Percentiles rank a stretch among this genome's conserved stretches.
Evolutionary conservation across 2,113 vertebrate genomes (phyloP).

Genomic region (Cavia aperea): DNA sequence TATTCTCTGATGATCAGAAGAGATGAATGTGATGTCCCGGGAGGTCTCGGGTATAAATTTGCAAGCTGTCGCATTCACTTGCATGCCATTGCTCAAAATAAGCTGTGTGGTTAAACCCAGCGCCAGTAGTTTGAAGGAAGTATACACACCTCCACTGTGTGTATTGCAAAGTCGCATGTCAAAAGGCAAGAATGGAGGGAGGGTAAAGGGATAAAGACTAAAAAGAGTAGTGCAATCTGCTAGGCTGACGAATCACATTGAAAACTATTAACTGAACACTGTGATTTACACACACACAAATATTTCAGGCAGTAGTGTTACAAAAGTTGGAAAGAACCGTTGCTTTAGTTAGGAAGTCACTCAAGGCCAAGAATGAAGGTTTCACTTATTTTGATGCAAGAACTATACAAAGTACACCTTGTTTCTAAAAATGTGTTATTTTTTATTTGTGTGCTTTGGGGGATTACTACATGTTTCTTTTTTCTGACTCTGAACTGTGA

Average conservation of each 20-base stretch:
- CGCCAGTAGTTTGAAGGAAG: background rate
- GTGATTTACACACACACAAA: background rate
- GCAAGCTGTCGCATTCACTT: background rate
- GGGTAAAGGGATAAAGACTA: background rate
- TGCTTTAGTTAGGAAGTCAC: background rate
- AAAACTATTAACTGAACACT: background rate
- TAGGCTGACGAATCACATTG: background rate
- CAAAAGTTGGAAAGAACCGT: background rate
- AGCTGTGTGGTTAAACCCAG: background rate
- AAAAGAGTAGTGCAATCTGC: background rate
- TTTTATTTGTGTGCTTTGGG: background rate
- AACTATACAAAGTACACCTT: background rate
- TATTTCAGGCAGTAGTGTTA: background rate
- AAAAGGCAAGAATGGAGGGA: background rate
- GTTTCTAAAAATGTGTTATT: background rate
- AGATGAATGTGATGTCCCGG: background rate
- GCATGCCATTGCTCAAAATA: background rate
- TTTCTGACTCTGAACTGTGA: background rate
- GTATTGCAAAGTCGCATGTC: background rate
- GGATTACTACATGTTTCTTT: background rate
- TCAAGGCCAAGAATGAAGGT: background rate
- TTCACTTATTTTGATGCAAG: slow-evolving; percentile 30
- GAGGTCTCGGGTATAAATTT: background rate
- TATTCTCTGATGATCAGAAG: background rate
- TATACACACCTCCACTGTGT: background rate